Conservation (phyloP, 2,113 vertebrate genomes). For the Crotalus horridus region DNA sequence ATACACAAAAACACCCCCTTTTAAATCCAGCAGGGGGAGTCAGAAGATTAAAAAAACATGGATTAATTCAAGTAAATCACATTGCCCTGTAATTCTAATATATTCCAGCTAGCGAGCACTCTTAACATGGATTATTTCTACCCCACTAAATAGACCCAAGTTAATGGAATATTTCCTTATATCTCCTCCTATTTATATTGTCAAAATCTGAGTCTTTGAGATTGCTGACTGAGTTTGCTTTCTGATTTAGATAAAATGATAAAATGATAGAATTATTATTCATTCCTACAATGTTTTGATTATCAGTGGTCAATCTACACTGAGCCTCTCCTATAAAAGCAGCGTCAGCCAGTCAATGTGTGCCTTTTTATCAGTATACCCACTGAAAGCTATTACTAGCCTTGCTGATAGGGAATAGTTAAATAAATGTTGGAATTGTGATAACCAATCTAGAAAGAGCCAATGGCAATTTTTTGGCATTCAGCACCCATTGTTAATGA, state of each 20-base stretch:
- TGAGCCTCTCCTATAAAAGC: constrained; percentile 31
- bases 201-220: neutral
- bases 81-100: neutral
- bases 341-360: neutral
- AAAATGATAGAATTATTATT: constrained; percentile 25
- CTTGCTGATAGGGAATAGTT: neutral
- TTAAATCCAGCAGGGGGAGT: constrained; percentile 20
- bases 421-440: constrained; percentile 4
- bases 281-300: constrained; percentile 37
- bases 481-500: neutral
- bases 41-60: neutral
- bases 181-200: neutral
- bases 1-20: neutral
- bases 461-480: neutral
- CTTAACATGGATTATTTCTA: neutral
- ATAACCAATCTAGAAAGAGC: neutral
- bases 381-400: neutral
- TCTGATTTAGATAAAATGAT: constrained; percentile 21
- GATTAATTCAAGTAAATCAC: neutral
- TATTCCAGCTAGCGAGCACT: neutral
- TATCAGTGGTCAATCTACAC: constrained; percentile 22
- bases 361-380: neutral
- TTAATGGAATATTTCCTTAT: neutral
- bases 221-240: neutral
- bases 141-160: constrained; percentile 1